Percentiles rank a stretch among this genome's conserved stretches.
phyloP scores from a whole-genome alignment of 1,140 invertebrate genomes.

The Macrobrachium rosenbergii region DNA sequence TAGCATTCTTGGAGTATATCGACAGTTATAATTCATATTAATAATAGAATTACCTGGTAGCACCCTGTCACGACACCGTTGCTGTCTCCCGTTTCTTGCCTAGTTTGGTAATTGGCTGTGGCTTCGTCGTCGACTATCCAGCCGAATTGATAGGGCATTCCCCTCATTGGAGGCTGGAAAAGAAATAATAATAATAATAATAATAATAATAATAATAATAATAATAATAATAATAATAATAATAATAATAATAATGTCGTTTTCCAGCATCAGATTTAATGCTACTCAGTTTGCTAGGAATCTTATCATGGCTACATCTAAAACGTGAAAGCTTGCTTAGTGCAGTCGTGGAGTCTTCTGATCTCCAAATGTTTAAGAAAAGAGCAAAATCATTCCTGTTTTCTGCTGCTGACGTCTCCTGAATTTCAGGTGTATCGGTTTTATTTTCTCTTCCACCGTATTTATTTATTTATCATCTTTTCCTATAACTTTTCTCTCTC shows the following conservation, averaged over 20 bases:
- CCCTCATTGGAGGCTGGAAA: conserved; percentile 25
- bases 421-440: too few relatives aligned
- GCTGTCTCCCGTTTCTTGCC: conserved; percentile 55
- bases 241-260: conserved; percentile 1
- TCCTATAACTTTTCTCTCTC: too few relatives aligned
- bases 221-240: not conserved
- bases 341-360: too few relatives aligned
- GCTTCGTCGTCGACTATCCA: conserved; percentile 65
- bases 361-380: too few relatives aligned
- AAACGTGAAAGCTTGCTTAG: too few relatives aligned
- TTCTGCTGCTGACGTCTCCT: too few relatives aligned
- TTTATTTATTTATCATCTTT: too few relatives aligned
- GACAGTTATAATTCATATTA: not conserved
- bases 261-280: too few relatives aligned
- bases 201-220: not conserved
- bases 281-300: too few relatives aligned
- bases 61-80: conserved; percentile 63
- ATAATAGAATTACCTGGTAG: conserved; percentile 57
- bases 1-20: not conserved
- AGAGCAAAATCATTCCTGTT: too few relatives aligned
- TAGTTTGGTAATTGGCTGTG: conserved; percentile 63
- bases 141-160: conserved; percentile 63
- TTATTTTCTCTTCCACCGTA: too few relatives aligned
- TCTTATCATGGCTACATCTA: too few relatives aligned
- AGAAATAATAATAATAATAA: not conserved